phyloP scores from a whole-genome alignment of 2,113 vertebrate genomes.

The Solea senegalensis region DNA sequence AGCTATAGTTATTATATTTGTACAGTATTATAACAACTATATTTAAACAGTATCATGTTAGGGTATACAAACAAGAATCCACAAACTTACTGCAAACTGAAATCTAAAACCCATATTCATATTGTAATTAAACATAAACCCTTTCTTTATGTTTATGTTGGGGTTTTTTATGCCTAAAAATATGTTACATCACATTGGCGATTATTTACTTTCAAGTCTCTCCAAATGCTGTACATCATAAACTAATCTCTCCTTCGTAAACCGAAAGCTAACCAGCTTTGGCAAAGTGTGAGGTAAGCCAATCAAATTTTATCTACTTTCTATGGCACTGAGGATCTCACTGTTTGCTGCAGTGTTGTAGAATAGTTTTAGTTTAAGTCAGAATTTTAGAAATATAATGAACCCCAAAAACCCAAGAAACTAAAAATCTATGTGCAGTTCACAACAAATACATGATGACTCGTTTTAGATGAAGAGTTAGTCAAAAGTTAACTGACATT shows the following conservation, averaged over 20 bases:
- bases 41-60: too few species aligned
- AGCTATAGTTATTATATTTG: too few species aligned
- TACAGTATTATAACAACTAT: too few species aligned
- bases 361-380: neutral
- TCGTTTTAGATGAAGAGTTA: neutral
- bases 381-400: neutral
- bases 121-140: too few species aligned
- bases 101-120: too few species aligned
- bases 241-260: constrained; percentile 13
- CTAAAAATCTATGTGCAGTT: neutral
- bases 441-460: neutral
- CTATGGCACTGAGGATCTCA: constrained; percentile 21
- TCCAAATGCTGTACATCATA: constrained; percentile 33
- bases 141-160: too few species aligned
- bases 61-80: too few species aligned
- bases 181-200: neutral
- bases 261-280: constrained; percentile 61
- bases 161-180: neutral
- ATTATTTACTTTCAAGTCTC: constrained; percentile 9
- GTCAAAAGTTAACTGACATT: neutral
- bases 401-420: neutral
- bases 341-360: constrained; percentile 12
- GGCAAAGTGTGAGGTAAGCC: constrained; percentile 50
- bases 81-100: too few species aligned
- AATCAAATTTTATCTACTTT: constrained; percentile 59